A percentile compares a stretch with the other conserved stretches of the same genome.
These are phyloP conservation scores for Anguilla obscura DNA, from an alignment of 2,797 vertebrate genomes.

Conservation along the genomic window DNA sequence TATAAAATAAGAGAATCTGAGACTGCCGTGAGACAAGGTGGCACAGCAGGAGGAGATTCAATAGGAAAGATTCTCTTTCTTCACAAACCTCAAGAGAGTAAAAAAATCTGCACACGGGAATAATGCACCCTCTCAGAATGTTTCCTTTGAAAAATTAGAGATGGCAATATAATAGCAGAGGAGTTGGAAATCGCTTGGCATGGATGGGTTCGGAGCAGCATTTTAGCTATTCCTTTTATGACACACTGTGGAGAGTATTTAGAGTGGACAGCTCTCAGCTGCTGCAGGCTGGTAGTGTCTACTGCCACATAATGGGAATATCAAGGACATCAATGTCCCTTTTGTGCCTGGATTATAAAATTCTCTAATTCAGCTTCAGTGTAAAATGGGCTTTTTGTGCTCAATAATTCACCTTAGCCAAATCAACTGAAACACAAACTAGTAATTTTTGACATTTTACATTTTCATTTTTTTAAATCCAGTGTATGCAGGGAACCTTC, in stretches of 20 bases:
- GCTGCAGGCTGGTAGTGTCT: not conserved
- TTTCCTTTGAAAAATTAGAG: not conserved
- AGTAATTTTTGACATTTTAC: not conserved
- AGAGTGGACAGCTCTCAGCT: not conserved
- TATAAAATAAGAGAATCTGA: not conserved
- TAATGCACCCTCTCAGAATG: not conserved
- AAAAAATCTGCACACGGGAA: not conserved
- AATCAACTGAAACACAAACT: not conserved
- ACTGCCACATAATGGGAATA: not conserved
- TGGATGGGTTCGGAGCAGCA: not conserved
- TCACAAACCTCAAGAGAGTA: not conserved
- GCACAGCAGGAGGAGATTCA: not conserved
- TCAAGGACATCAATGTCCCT: not conserved
- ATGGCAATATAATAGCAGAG: not conserved
- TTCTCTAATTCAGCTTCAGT: not conserved
- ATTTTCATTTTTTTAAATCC: not conserved
- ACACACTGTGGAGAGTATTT: not conserved
- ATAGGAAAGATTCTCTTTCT: not conserved
- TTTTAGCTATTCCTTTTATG: not conserved
- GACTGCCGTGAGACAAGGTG: not conserved
- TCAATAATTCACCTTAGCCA: not conserved
- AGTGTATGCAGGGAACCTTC: not conserved
- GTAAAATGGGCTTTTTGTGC: not conserved
- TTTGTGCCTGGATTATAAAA: not conserved
- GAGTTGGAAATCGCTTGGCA: not conserved